Conservation (phyloP, 2,797 vertebrate species). For the Cryptoprocta ferox region DNA sequence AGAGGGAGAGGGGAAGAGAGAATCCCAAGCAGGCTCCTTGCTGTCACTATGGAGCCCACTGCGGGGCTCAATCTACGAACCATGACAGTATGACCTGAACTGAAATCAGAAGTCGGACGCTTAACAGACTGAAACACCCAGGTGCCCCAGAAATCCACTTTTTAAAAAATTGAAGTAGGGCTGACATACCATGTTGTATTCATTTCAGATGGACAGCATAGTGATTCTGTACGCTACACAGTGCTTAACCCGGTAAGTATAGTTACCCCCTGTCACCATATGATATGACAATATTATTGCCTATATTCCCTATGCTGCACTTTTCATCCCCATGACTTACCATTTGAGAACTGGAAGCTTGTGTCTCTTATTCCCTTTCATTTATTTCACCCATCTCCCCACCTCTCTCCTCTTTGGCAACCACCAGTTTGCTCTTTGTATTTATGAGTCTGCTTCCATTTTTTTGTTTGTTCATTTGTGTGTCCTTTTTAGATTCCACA, state of each 20-base stretch:
- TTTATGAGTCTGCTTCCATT: background rate
- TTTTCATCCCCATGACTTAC: background rate
- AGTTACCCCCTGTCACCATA: background rate
- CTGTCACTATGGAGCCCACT: no score
- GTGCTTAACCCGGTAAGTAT: background rate
- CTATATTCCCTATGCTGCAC: background rate
- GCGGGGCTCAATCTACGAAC: no score
- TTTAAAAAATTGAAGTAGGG: background rate
- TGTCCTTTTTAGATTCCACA: background rate
- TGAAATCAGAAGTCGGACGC: no score
- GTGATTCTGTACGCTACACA: background rate
- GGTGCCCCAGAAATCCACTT: background rate
- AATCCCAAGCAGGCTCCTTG: no score
- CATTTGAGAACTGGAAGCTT: background rate
- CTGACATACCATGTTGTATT: background rate
- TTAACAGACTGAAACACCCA: no score
- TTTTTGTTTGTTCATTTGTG: background rate
- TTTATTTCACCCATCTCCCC: background rate
- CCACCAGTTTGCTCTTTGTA: background rate
- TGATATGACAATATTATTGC: background rate
- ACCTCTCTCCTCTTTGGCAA: background rate
- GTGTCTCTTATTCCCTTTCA: background rate
- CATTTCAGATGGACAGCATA: background rate
- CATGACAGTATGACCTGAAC: no score
- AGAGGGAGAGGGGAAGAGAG: no score